Conservation (phyloP, 1,140 invertebrate genomes). For the Mesaphorura yosii region DNA sequence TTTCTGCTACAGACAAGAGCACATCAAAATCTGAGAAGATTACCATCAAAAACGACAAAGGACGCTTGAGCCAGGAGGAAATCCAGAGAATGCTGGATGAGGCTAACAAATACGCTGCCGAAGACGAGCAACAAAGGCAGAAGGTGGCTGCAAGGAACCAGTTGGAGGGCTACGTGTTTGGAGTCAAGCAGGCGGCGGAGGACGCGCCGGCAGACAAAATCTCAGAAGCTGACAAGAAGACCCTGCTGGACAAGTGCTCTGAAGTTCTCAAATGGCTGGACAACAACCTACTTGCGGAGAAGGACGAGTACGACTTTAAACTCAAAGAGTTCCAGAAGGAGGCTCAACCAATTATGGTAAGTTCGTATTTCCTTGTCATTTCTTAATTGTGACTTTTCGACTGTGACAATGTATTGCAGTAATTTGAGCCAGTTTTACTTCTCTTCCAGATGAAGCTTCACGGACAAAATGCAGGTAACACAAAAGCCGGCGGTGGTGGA, state of each 20-base stretch:
- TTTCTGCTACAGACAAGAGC: conserved; percentile 62
- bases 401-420: no score
- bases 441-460: conserved; percentile 35
- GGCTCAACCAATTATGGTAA: conserved; percentile 32
- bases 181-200: conserved; percentile 60
- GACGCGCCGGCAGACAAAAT: conserved; percentile 47
- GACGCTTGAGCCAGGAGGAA: conserved; percentile 76
- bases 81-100: conserved; percentile 81
- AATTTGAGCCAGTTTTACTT: no score
- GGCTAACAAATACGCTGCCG: conserved; percentile 54
- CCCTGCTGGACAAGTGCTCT: conserved; percentile 41
- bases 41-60: conserved; percentile 86
- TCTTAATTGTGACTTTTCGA: no score
- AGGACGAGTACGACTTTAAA: conserved; percentile 37
- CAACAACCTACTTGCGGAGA: conserved; percentile 42
- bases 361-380: no score
- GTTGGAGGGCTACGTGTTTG: conserved; percentile 70
- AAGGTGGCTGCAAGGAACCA: conserved; percentile 60
- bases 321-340: conserved; percentile 38
- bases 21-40: conserved; percentile 66
- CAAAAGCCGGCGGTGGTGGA: conserved; percentile 17
- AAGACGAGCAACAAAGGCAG: conserved; percentile 53
- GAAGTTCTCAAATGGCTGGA: conserved; percentile 40
- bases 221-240: conserved; percentile 46
- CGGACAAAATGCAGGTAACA: conserved; percentile 8